Percentiles rank a stretch among this genome's conserved stretches.
These are phyloP conservation scores for Cygnus atratus DNA, from an alignment of 2,113 vertebrate species.

Conservation along the genomic window DNA sequence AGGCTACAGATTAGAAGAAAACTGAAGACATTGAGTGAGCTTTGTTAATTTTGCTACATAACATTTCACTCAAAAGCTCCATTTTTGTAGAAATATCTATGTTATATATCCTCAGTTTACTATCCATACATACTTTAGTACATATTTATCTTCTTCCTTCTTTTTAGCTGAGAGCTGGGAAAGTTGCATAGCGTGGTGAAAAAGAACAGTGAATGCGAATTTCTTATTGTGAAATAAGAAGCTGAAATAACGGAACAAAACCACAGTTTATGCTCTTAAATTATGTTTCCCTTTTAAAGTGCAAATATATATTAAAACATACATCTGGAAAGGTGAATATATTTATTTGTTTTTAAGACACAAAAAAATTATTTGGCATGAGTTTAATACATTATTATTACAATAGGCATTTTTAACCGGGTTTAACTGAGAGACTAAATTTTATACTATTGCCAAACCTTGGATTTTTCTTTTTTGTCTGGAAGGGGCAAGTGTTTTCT, in stretches of 20 bases:
- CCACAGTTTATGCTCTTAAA: not conserved
- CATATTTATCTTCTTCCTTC: not conserved
- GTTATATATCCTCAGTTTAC: not conserved
- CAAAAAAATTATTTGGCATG: not conserved
- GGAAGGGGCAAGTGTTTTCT: slow-evolving; percentile 33
- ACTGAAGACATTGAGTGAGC: not conserved
- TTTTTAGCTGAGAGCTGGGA: not conserved
- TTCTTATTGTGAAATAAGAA: not conserved
- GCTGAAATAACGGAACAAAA: not conserved
- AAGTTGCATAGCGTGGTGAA: not conserved
- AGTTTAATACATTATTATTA: not conserved
- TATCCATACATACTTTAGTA: not conserved
- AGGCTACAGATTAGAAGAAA: not conserved
- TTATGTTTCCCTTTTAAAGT: not conserved
- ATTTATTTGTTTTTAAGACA: not conserved
- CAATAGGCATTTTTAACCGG: not conserved
- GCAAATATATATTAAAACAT: not conserved
- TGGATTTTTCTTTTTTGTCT: slow-evolving; percentile 7
- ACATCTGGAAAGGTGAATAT: not conserved
- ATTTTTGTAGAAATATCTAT: not conserved
- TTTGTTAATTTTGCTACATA: not conserved
- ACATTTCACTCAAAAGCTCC: not conserved
- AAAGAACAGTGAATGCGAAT: not conserved
- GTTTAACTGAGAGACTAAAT: not conserved
- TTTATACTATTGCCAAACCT: not conserved